Conservation (phyloP, 1,140 invertebrate species). For the Acromyrmex heyeri region DNA sequence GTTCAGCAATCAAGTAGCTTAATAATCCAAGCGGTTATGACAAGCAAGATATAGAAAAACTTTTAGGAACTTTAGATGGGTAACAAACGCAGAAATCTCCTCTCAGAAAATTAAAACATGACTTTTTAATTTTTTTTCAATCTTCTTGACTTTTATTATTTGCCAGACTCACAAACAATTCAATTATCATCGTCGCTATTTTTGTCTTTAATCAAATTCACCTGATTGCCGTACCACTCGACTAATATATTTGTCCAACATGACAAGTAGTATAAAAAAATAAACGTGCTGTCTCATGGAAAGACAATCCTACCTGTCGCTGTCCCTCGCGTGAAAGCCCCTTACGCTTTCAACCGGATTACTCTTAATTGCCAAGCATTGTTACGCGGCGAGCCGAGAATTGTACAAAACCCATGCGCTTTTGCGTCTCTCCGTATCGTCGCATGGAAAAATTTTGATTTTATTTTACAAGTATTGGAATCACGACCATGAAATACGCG, state of each 20-base stretch:
- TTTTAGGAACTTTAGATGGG: not conserved
- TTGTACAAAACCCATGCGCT: not conserved
- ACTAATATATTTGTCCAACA: not conserved
- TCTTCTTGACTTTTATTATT: not conserved
- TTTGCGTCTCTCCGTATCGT: not conserved
- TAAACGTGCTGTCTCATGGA: not conserved
- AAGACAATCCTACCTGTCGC: not conserved
- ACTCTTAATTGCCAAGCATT: conserved; percentile 39
- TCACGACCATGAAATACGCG: not conserved
- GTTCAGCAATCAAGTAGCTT: conserved; percentile 4
- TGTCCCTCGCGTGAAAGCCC: not conserved
- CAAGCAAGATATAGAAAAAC: conserved; percentile 25
- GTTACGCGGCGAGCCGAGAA: conserved; percentile 5
- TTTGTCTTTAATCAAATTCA: not conserved
- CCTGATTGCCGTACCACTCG: not conserved
- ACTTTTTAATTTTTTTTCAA: not conserved
- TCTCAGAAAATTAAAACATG: not conserved
- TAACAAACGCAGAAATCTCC: not conserved
- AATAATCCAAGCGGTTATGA: not conserved
- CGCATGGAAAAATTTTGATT: conserved; percentile 3
- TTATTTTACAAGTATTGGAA: not conserved
- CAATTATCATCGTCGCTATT: not conserved
- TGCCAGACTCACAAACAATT: not conserved
- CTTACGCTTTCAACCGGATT: conserved; percentile 1
- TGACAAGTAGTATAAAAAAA: not conserved